Evolutionary conservation across 2,797 vertebrate species (phyloP).

Genomic region (Odontamblyopus lacepedii): DNA sequence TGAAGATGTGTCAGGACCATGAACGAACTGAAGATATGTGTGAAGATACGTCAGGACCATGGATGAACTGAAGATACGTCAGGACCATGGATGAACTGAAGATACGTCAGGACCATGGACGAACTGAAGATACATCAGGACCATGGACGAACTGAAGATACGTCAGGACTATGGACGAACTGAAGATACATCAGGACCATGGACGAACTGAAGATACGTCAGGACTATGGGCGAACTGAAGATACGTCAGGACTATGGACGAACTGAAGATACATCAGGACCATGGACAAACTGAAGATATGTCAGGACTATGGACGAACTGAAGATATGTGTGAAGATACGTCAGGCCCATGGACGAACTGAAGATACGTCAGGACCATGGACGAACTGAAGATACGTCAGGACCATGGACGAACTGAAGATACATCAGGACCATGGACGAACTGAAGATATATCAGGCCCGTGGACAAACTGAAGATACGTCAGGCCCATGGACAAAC

Average conservation of each 20-base stretch:
- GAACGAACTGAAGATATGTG: too few species aligned
- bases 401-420: too few species aligned
- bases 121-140: conserved; percentile 7
- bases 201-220: neutral
- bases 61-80: too few species aligned
- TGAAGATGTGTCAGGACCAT: conserved; percentile 5
- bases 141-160: too few species aligned
- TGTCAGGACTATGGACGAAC: too few species aligned
- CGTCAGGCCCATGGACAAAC: neutral
- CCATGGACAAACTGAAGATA: too few species aligned
- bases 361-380: conserved; percentile 6
- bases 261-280: too few species aligned
- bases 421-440: too few species aligned
- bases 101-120: conserved; percentile 13
- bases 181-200: neutral
- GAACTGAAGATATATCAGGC: neutral
- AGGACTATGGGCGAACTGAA: conserved; percentile 17
- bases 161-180: too few species aligned
- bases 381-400: too few species aligned
- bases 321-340: neutral
- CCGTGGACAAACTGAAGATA: conserved; percentile 19
- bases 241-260: neutral
- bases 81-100: too few species aligned
- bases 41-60: too few species aligned
- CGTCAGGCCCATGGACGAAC: conserved; percentile 16